Evolutionary conservation across 1,140 invertebrate genomes (phyloP).

Genomic region (Mactra quadrangularis): DNA sequence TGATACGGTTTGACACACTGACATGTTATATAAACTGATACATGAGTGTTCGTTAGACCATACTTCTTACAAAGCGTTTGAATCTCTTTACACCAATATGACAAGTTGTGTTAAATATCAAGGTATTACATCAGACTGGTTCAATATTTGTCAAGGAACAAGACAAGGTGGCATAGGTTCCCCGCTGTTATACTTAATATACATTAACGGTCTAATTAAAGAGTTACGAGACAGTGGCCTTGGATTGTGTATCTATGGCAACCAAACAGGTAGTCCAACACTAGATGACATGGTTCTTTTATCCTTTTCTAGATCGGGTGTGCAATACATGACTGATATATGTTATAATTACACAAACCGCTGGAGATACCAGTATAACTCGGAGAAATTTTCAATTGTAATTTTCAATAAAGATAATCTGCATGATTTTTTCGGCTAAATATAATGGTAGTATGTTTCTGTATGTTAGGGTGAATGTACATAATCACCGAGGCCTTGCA

Average conservation of each 20-base stretch:
- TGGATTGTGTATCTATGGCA: background rate
- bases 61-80: no score
- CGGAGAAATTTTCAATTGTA: constrained; percentile 4
- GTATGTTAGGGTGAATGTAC: no score
- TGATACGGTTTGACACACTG: no score
- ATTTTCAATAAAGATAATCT: constrained; percentile 4
- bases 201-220: constrained; percentile 19
- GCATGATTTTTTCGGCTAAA: no score
- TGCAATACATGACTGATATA: constrained; percentile 19
- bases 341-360: constrained; percentile 19
- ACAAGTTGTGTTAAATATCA: no score
- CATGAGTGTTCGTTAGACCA: no score
- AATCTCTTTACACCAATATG: no score
- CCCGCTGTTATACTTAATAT: constrained; percentile 8
- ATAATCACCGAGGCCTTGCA: no score
- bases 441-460: no score
- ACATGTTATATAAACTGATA: no score
- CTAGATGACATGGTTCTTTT: constrained; percentile 40
- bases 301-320: constrained; percentile 8
- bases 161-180: constrained; percentile 20
- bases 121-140: background rate
- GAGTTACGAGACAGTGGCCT: background rate
- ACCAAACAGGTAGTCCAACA: background rate
- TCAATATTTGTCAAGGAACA: constrained; percentile 11
- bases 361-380: constrained; percentile 34